Conservation (phyloP, 2,113 vertebrate genomes). For the Psophia crepitans region DNA sequence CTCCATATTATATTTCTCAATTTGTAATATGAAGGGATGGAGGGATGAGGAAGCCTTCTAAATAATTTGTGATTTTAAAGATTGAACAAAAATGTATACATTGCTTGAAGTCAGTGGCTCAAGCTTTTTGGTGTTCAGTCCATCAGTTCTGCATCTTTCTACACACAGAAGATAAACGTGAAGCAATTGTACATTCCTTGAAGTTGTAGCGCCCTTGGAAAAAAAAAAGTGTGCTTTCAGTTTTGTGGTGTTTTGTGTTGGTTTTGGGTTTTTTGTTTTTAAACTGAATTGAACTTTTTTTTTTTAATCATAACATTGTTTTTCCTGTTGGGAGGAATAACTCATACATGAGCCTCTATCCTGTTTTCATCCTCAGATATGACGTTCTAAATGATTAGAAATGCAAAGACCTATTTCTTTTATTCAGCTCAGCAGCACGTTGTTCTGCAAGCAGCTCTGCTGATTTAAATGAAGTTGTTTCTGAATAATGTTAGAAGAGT, state of each 20-base stretch:
- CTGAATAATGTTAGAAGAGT: not conserved
- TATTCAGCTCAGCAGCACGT: not conserved
- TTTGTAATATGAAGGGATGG: not conserved
- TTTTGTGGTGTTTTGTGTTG: not conserved
- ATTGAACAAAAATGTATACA: not conserved
- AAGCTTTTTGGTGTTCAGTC: not conserved
- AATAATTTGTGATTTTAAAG: not conserved
- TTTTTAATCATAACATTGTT: not conserved
- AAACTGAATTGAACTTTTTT: not conserved
- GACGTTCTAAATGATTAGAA: not conserved
- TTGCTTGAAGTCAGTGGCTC: not conserved
- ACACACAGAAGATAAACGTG: not conserved
- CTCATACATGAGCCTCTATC: not conserved
- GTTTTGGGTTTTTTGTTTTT: not conserved
- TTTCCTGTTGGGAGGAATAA: not conserved
- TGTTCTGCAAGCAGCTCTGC: not conserved
- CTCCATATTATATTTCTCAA: not conserved
- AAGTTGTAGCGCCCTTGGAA: not conserved
- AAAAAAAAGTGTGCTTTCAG: fast-evolving
- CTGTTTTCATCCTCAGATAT: not conserved
- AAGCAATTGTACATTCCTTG: not conserved
- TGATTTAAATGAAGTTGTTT: not conserved
- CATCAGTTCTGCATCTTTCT: not conserved
- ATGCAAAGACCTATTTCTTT: not conserved
- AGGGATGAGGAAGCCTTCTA: not conserved